Base-by-base conservation (phyloP, 2,888 invertebrate species). In the Coelopa pilipes region DNA sequence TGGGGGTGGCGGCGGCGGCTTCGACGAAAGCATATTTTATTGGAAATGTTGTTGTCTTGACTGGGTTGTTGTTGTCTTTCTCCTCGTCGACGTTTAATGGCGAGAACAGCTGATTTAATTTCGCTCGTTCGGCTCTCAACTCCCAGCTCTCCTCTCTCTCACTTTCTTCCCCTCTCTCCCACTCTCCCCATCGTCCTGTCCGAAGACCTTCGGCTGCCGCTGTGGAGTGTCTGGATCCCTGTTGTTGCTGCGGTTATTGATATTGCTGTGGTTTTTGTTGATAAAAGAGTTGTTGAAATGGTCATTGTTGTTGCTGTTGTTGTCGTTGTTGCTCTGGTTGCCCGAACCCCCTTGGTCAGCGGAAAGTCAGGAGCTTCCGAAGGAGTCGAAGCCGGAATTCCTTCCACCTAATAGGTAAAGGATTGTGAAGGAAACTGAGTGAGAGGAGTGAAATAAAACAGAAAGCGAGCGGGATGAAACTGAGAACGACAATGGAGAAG, bases 151-250 rank as follows among this genome's bases (percentile, higher is more conserved):
- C 10, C 53, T 53, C n/a, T n/a, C 3, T 53, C 53, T 53, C 53
- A 3, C n/a, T 53, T 9, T 53, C 13, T 9, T 7, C 10, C 15
- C 53, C 34, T 34, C 7, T 34, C 34, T 34, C 34, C 7, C 34
- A 34, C 34, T 34, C 2, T 7, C 34, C 34, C 7, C 34, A 2
- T 34, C 34, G n/a, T 53, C 53, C 53, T 46, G 49, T 49, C 24
- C 21, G 66, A 66, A 66, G 66, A 50, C 66, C 66, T 49, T 66
- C 50, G 49, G 10, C 21, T 7, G 24, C 10, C 66, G 17, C 50
- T 66, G 66, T 66, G 49, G 19, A 66, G 49, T 66, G 21, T 66
- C 24, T 66, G 66, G 49, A 45, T 45, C 24, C 24, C 34, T 50
- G 50, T 66, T 66, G 66, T 66, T 49, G 49, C 3, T 53, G 53